Base-by-base conservation (phyloP, 2,888 invertebrate species). In the Amorpha juglandis region DNA sequence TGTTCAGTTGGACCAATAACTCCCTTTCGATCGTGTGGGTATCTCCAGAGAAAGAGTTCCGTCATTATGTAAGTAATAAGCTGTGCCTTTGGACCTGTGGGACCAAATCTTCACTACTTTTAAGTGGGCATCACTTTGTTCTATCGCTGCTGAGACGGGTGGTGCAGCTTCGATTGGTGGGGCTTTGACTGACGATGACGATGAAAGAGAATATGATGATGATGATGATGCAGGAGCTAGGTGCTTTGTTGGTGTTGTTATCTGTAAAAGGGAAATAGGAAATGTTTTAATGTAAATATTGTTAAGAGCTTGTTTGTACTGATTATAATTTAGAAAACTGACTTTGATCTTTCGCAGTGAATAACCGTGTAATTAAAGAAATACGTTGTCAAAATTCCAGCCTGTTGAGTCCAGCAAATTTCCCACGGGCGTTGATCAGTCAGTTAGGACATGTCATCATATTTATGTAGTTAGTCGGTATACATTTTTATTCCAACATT, bases 81-180 rank as follows among this genome's bases (percentile, higher is more conserved):
- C 92, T 0, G 87, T 86, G 9, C 92, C 93, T 53, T 81, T 84
- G 0, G 93, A 93, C 47, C 74, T 84, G 67, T 92, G 90, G 0
- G 91, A 88, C 91, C 93, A 92, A 53, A 93, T 92, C 71, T 84
- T 88, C 6, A 77, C 81, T 3, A 91, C 92, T 70, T 92, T 92
- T 1, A 92, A 82, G 69, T 92, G 90, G 0, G 92, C 91, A 64
- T 93, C 93, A 63, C 91, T 91, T 66, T 91, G 90, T 6, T 86
- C 83, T 9, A 74, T 78, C 0, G 86, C 90, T 1, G 77, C 81
- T 19, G 87, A 84, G 1, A 70, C 64, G 0, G 87, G 80, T 0
- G 91, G 91, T 0, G 91, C 90, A 0, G 81, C 77, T 63, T 91
- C 89, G 14, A 87, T 68, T 0, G 76, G 74, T 1, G 84, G 84